These are phyloP conservation scores for Prionailurus bengalensis DNA, from an alignment of 2,113 vertebrate genomes.

Conservation along the genomic window DNA sequence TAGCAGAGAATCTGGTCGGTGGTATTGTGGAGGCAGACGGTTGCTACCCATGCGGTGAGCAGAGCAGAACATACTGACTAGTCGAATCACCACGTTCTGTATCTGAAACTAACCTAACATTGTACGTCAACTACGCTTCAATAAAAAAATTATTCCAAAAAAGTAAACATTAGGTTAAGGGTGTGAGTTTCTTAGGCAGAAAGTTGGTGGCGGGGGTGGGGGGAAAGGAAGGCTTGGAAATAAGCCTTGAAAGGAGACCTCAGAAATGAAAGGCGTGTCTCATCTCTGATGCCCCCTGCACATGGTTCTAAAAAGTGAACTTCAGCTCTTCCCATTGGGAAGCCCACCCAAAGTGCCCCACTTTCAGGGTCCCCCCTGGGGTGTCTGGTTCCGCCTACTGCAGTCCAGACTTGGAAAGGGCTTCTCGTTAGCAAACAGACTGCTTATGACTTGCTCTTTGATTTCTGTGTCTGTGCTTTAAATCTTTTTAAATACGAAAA, in stretches of 20 bases:
- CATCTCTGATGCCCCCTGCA: too few species aligned
- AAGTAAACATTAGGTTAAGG: not conserved
- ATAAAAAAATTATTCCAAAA: not conserved
- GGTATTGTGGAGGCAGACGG: not conserved
- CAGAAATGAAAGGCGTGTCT: not conserved
- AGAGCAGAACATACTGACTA: not conserved
- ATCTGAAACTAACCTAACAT: not conserved
- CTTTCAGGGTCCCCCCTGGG: not conserved
- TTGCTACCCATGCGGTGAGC: not conserved
- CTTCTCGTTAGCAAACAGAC: not conserved
- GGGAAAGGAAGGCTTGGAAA: not conserved
- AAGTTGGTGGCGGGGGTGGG: too few species aligned
- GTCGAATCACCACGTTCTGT: not conserved
- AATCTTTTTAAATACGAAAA: not conserved
- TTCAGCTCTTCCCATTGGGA: not conserved
- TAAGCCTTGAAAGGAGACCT: not conserved
- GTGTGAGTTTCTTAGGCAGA: not conserved
- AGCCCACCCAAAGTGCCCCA: not conserved
- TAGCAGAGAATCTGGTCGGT: not conserved
- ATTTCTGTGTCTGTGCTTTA: not conserved
- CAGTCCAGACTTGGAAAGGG: not conserved
- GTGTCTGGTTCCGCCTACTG: too few species aligned
- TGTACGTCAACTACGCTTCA: not conserved
- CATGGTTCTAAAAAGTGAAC: not conserved
- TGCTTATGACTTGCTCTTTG: not conserved